Evolutionary conservation across 2,888 invertebrate genomes (phyloP), one percentile per base, ranked within the genome.

Genomic region (Sinelater perroti): DNA sequence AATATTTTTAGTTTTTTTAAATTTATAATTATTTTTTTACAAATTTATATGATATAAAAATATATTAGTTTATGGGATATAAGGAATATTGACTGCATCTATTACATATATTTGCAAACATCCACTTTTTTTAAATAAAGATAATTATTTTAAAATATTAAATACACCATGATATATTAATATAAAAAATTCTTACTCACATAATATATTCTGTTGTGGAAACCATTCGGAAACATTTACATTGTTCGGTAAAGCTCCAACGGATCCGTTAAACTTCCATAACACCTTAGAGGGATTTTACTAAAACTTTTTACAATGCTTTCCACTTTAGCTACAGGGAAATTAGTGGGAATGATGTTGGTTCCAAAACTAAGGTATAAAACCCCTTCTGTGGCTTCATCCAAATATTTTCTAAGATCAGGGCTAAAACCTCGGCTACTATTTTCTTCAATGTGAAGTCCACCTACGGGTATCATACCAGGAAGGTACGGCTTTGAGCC

Each of bases 391-490:
- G 26, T 55, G 6, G 65, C 57, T 4, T 40, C 26, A 31, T 67
- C 65, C 50, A 67, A 28, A 47, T 57, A 60, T n/a, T 13, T 13
- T 40, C 63, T 28, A 14, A 67, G 21, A 10, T 65, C 65, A 2
- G 40, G n/a, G 6, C 63, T 52, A 18, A 69, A 51, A 8, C 45
- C 20, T 38, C 62, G 56, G 0, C 61, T 47, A n/a, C n/a, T n/a
- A n/a, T n/a, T n/a, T 10, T 47, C 46, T 4, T 57, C 11, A 1
- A 68, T 16, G 20, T 69, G 67, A 10, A 63, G 61, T 11, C 70
- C 70, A 3, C 66, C 70, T 24, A 70, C 61, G 52, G 63, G 61
- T 16, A 68, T 64, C 60, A 68, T 67, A 30, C 64, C 67, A n/a
- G 70, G 66, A 36, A 67, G 33, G 40, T 63, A 60, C 8, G 70